Conservation (phyloP, 2,113 vertebrate genomes). For the Neomonachus schauinslandi region DNA sequence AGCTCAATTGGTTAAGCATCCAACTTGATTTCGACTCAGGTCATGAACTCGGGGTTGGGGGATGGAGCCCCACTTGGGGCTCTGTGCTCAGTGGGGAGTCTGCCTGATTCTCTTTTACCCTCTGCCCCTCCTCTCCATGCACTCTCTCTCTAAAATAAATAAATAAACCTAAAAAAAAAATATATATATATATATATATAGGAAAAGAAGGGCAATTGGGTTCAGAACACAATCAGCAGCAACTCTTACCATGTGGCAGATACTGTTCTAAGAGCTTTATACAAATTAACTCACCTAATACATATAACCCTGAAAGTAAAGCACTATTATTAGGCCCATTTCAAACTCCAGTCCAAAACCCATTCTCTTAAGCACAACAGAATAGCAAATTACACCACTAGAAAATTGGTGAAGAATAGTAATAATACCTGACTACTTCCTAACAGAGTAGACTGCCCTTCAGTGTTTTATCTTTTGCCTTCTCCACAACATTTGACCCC, state of each 20-base stretch:
- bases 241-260: not conserved
- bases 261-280: not conserved
- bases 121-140: not conserved
- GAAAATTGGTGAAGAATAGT: not conserved
- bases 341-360: not conserved
- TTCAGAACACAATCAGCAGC: not conserved
- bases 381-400: not conserved
- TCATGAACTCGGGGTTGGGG: not conserved
- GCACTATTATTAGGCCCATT: not conserved
- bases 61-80: not conserved
- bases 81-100: not conserved
- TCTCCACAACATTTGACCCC: not conserved
- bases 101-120: not conserved
- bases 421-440: not conserved
- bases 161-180: not conserved
- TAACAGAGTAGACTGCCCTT: not conserved
- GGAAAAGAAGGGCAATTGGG: no score
- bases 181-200: no score
- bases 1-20: not conserved
- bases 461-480: not conserved
- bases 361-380: not conserved
- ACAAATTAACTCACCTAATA: not conserved
- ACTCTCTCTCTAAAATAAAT: not conserved
- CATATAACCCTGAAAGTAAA: not conserved
- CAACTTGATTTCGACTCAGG: not conserved